A percentile compares a stretch with the other conserved stretches of the same genome.
phyloP scores from a whole-genome alignment of 2,113 vertebrate species.

The Manacus vitellinus region DNA sequence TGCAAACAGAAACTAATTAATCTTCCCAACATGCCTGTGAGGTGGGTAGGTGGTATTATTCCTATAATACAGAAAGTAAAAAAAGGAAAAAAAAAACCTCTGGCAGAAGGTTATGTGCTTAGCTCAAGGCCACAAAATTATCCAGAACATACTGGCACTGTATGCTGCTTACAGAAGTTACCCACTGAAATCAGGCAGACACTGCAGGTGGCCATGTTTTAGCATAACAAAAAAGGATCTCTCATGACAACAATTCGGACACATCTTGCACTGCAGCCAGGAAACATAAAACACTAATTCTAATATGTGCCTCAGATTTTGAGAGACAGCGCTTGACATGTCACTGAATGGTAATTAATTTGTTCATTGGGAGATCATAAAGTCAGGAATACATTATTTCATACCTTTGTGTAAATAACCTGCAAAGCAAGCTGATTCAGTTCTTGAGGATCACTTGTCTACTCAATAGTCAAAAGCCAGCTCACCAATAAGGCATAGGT shows the following conservation, averaged over 20 bases:
- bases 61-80: not conserved
- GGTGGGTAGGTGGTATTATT: conserved; percentile 26
- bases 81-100: not conserved
- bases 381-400: conserved; percentile 4
- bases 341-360: conserved; percentile 52
- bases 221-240: conserved; percentile 44
- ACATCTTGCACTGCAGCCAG: not conserved
- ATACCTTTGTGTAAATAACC: conserved; percentile 34
- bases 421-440: not conserved
- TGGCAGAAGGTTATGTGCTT: conserved; percentile 18
- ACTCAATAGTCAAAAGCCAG: conserved; percentile 29
- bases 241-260: not conserved
- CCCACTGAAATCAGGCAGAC: not conserved
- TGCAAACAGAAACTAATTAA: conserved; percentile 63
- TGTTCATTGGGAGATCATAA: conserved; percentile 2
- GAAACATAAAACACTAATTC: not conserved
- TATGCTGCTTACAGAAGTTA: not conserved
- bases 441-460: conserved; percentile 21
- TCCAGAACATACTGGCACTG: not conserved
- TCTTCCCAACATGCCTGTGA: conserved; percentile 18
- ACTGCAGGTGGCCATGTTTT: not conserved
- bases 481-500: not conserved
- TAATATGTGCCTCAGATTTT: not conserved
- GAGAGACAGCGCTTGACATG: not conserved
- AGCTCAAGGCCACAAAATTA: conserved; percentile 52